These are phyloP conservation scores for Dyspetes luteomarginatus DNA, from an alignment of 2,888 invertebrate species.

Conservation along the genomic window DNA sequence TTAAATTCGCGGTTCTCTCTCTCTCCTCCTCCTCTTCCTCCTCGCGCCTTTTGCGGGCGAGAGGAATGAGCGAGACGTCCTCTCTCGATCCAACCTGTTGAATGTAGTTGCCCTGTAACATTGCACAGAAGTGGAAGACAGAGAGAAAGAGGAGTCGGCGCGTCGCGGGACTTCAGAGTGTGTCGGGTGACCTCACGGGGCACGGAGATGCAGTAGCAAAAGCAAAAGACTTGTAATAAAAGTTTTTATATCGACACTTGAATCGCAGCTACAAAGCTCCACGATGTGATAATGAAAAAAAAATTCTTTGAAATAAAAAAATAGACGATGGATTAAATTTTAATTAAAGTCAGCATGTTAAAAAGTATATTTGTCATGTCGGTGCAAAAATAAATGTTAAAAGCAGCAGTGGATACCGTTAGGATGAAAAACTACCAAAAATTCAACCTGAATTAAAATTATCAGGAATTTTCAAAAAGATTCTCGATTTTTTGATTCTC, in stretches of 20 bases:
- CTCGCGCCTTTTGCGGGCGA: constrained; percentile 12
- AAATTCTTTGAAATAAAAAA: too few relatives aligned
- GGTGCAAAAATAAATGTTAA: too few relatives aligned
- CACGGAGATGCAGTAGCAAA: not conserved
- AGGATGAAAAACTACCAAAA: not conserved
- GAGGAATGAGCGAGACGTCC: constrained; percentile 42
- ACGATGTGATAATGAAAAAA: too few relatives aligned
- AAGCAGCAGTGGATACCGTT: too few relatives aligned
- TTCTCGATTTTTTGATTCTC: too few relatives aligned
- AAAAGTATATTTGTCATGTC: too few relatives aligned
- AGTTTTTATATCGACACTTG: constrained; percentile 31
- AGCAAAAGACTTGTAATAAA: constrained; percentile 20
- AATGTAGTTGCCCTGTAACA: constrained; percentile 61
- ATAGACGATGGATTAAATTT: too few relatives aligned
- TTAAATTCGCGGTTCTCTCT: constrained; percentile 58
- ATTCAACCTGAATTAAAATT: too few relatives aligned
- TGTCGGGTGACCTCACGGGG: constrained; percentile 24
- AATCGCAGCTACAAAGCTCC: not conserved
- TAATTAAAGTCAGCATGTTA: too few relatives aligned
- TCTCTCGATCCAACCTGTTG: constrained; percentile 65
- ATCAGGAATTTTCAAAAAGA: too few relatives aligned
- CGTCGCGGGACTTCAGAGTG: constrained; percentile 17
- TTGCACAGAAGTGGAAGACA: constrained; percentile 36
- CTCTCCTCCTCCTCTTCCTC: not conserved
- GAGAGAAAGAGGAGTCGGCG: constrained; percentile 11